Evolutionary conservation across 2,888 invertebrate genomes (phyloP), one percentile per base, ranked within the genome.

Genomic region (Drosophila colorata): DNA sequence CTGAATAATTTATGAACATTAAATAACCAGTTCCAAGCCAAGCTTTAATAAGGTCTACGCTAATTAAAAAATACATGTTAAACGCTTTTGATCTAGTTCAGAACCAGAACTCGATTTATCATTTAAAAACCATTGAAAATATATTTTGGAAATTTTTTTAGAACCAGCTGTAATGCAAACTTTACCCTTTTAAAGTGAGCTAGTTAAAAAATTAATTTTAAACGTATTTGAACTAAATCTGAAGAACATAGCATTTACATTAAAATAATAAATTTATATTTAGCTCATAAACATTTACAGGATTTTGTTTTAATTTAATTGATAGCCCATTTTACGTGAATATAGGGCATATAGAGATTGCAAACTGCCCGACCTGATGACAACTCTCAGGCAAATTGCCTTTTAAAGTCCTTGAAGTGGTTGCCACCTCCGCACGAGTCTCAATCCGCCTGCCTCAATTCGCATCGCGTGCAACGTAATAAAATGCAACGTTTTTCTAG

Each of bases 381-480:
- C 72, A 76, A 61, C 55, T 57, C 61, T 73, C 61, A 67, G 48
- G 69, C 65, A 80, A 82, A 86, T 87, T 80, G 77, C 74, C 74
- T 59, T 75, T 77, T 58, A 83, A 82, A 81, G 78, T 90, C 78
- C 87, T 90, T 80, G 74, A 89, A 89, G 82, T 72, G 68, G 77
- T 72, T 69, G 69, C 75, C 63, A 72, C 78, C 78, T 66, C 43
- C 35, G 46, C 33, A 31, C 43, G 4, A 31, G 33, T 33, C 33
- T 16, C 16, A 14, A 53, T 38, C 16, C 25, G 28, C 28, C 28
- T 33, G 23, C 37, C 55, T 37, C 53, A 48, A 47, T 44, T 49
- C 43, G 23, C 43, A 25, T n/a, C 28, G 64, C 75, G 64, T 69
- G 58, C 60, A 64, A 56, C 51, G 76, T 58, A 66, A 78, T 78